Percentiles rank a stretch among this genome's conserved stretches.
Conservation (phyloP, 2,888 invertebrate genomes). For the Aleiodes testaceus region DNA sequence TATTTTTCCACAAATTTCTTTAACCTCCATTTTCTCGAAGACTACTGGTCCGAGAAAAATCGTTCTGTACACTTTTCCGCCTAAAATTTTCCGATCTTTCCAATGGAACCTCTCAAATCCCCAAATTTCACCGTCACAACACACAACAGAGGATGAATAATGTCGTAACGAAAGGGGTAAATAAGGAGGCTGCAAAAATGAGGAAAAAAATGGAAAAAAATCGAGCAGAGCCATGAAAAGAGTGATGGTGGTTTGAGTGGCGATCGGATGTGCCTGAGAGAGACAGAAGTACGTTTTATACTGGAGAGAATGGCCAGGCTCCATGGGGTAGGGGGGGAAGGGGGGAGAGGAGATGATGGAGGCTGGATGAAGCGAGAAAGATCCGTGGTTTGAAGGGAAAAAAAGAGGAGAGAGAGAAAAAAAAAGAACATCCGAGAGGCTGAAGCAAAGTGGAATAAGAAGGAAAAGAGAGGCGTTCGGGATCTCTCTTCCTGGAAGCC, state of each 20-base stretch:
- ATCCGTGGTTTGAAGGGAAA: constrained; percentile 16
- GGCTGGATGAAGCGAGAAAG: constrained; percentile 30
- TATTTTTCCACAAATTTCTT: too few species aligned
- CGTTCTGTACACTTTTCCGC: too few species aligned
- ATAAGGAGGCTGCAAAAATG: background rate
- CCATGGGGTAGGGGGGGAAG: background rate
- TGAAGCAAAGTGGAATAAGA: constrained; percentile 53
- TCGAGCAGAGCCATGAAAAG: constrained; percentile 1
- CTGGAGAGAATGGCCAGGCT: background rate
- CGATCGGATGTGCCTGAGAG: constrained; percentile 23
- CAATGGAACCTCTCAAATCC: too few species aligned
- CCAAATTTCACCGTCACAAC: background rate
- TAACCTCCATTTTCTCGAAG: too few species aligned
- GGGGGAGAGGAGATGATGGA: constrained; percentile 19
- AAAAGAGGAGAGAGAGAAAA: background rate
- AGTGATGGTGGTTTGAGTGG: constrained; percentile 30
- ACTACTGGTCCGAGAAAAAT: too few species aligned
- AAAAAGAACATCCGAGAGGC: constrained; percentile 12
- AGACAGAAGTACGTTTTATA: constrained; percentile 25
- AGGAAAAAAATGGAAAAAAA: constrained; percentile 6
- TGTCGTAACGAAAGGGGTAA: background rate
- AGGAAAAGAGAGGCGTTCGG: constrained; percentile 60
- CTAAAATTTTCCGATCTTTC: too few species aligned
- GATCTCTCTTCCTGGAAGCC: constrained; percentile 66
- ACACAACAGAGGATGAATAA: background rate